phyloP scores from a whole-genome alignment of 2,113 vertebrate genomes.

The Corynorhinus townsendii region DNA sequence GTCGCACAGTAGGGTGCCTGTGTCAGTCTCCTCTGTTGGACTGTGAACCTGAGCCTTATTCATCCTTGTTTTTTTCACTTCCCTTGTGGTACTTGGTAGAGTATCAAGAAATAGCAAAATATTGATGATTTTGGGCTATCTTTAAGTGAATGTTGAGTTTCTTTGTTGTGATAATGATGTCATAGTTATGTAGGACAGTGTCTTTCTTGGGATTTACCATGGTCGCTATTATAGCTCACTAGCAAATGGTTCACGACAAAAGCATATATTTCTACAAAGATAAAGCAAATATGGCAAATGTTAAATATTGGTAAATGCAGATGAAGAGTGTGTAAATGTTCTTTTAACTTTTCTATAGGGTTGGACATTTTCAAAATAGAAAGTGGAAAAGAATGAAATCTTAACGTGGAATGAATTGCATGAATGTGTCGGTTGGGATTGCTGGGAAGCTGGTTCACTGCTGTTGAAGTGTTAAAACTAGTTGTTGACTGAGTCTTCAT shows the following conservation, averaged over 20 bases:
- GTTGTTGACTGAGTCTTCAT: not conserved
- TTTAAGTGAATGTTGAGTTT: not conserved
- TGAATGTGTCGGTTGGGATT: fast-evolving
- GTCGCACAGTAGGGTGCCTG: fast-evolving
- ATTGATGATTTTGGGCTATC: not conserved
- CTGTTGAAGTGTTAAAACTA: not conserved
- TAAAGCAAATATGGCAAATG: not conserved
- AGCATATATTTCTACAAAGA: not conserved
- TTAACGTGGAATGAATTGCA: fast-evolving
- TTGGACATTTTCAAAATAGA: not conserved
- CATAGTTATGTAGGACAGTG: not conserved
- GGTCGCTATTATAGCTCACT: not conserved
- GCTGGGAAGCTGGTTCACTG: not conserved
- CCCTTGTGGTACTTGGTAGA: not conserved
- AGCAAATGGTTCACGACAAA: not conserved
- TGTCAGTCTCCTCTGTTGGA: not conserved
- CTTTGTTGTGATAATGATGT: not conserved
- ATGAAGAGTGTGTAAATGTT: not conserved
- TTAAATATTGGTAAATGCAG: not conserved
- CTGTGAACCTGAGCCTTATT: not conserved
- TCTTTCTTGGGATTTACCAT: not conserved
- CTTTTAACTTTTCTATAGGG: not conserved
- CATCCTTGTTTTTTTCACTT: not conserved
- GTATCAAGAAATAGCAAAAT: not conserved
- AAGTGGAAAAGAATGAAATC: not conserved